Evolutionary conservation across 2,888 invertebrate genomes (phyloP), one percentile per base, ranked within the genome.

Genomic region (Temnothorax unifasciatus): DNA sequence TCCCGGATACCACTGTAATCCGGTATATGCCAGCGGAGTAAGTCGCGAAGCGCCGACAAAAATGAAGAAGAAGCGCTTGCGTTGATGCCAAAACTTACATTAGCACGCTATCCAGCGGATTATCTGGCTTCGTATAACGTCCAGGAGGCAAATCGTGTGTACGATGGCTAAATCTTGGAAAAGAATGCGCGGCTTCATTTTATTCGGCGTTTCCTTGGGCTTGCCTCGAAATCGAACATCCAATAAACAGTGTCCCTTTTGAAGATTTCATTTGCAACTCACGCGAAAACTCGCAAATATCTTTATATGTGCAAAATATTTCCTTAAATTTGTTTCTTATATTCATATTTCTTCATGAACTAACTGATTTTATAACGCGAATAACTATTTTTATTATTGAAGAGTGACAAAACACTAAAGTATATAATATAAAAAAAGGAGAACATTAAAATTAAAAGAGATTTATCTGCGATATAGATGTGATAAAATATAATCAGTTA

Each of bases 61-160:
- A 93, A 93, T 92, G 91, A 93, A 92, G 91, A 92, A 92, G 92
- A 93, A 93, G 93, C 84, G 91, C 88, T 92, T 91, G 92, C 91
- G 92, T 91, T 91, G 90, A 92, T 93, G 93, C 93, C 93, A 93
- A 93, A 93, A 93, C 92, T 93, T 93, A 93, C 93, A 93, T 93
- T 93, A 93, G 92, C 92, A 91, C 92, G 89, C 91, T 92, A 92
- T 93, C 90, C 91, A 29, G 83, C 69, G 92, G 92, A 93, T 93
- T 93, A 93, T 93, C 93, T 90, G 90, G 88, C 87, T 84, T 85
- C 50, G 82, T 61, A 83, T 73, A 63, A 81, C 83, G 81, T 66
- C 84, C 68, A 71, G 77, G 44, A 81, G 76, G 47, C 85, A 77
- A 81, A 82, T 77, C 82, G 81, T 47, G 83, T 77, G 75, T 79